Evolutionary conservation across 2,113 vertebrate genomes (phyloP), one percentile per base, ranked within the genome.

Genomic region (Melozone crissalis): DNA sequence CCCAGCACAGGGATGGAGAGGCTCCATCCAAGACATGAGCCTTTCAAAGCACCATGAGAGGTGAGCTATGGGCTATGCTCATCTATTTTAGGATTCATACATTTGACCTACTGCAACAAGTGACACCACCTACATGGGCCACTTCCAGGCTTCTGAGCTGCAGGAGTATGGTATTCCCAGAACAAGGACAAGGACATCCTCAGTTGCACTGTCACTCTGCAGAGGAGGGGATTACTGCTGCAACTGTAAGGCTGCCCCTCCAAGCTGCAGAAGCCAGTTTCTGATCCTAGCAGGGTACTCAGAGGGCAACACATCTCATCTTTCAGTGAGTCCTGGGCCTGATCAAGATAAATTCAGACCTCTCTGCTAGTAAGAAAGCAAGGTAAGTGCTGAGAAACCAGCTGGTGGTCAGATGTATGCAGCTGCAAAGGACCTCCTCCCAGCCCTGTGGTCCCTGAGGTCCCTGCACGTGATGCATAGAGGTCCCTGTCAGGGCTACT

Each of bases 381-480:
- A 74, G 33, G 30, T 15, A 84, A 71, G 21, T 37, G 18, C 67
- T 80, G 66, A 73, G 46, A 82, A 83, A 93, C n/a, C 2, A 4
- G 54, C 62, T 76, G 57, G 37, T 35, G 33, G 44, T 43, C 67
- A 79, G 39, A 81, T 4, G 23, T 30, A 37, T 8, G 39, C 76
- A 88, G 72, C 68, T 84, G 33, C 30, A 80, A 37, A 88, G 39
- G 33, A 66, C 17, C 2, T 94, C 35, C 68, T 66, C 86, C 31
- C 47, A 75, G 71, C 24, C 18, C n/a, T 41, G 37, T 37, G 63
- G 79, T 49, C 11, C 10, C 43, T 76, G 71, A 35, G 44, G 76
- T 68, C 44, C 51, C 85, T 21, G 11, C 35, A 65, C 0, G 0
- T 27, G 76, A 19, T 58, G 35, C 3, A 3, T 0, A 47, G 58